Evolutionary conservation across 1,140 invertebrate genomes (phyloP), one percentile per base, ranked within the genome.

Genomic region (Micrasema longulum): DNA sequence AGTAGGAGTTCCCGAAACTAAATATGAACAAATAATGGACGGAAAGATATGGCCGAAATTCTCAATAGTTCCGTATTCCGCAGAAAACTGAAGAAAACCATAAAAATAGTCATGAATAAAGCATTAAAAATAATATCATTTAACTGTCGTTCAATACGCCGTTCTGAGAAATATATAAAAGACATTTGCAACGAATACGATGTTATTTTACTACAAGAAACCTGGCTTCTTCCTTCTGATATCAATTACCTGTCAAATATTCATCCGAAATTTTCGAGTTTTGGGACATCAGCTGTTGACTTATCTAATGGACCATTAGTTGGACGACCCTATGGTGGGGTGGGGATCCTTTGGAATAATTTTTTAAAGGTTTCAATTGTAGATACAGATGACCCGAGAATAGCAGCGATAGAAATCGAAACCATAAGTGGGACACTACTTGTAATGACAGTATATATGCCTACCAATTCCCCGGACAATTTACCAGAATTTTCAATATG

Each of bases 171-270:
- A 7, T 45, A 14, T 16, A 45, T 45, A 1, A 14, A n/a, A 14
- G 43, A 45, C 16, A 6, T 45, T 6, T 45, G 43, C 4, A 6
- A n/a, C 14, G 16, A n/a, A 45, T 16, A 45, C 16, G 12, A 45
- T n/a, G 16, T 45, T 10, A 16, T 45, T 45, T 16, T 45, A 45
- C n/a, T 45, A n/a, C 43, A 45, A 14, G 43, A 45, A 45, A 45
- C 43, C 5, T 45, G 43, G 43, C 43, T 45, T 14, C 43, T 45
- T 16, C 43, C 43, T 1, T 45, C 43, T 5, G 43, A 45, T 14
- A 14, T 45, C 6, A 2, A 43, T 2, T 43, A 5, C 41, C 12
- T 43, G 12, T 43, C 41, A 3, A 11, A 45, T 11, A 45, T 45
- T n/a, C 41, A 45, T 16, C 41, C 41, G 3, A 11, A 45, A 4